These are phyloP conservation scores for Corydoras maculifer DNA, from an alignment of 2,113 vertebrate species.

Conservation along the genomic window DNA sequence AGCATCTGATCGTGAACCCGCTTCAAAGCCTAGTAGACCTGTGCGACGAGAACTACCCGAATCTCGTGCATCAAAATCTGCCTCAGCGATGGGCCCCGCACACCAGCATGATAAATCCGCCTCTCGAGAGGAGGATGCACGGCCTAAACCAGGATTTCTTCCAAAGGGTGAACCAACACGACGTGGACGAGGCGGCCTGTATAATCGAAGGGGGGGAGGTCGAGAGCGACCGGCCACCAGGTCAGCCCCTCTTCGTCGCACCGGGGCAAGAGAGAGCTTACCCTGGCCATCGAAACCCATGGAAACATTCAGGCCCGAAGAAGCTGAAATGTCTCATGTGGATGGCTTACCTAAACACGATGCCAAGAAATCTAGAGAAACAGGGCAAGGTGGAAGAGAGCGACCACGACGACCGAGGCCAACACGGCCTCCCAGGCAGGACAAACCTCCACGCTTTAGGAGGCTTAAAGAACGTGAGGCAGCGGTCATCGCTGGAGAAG, in stretches of 20 bases:
- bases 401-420: constrained; percentile 86
- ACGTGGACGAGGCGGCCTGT: constrained; percentile 84
- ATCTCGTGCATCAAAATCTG: constrained; percentile 52
- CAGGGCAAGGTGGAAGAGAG: constrained; percentile 77
- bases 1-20: constrained; percentile 85
- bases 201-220: constrained; percentile 73
- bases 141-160: constrained; percentile 87
- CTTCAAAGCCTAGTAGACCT: constrained; percentile 76
- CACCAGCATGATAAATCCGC: constrained; percentile 54
- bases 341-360: constrained; percentile 76
- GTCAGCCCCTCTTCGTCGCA: constrained; percentile 74
- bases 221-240: constrained; percentile 81
- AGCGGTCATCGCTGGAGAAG: constrained; percentile 54
- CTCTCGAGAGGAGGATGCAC: constrained; percentile 71
- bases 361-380: constrained; percentile 75
- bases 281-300: constrained; percentile 88
- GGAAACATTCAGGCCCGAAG: constrained; percentile 73
- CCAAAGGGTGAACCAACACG: constrained; percentile 90
- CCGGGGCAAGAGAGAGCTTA: constrained; percentile 72
- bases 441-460: constrained; percentile 92
- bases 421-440: constrained; percentile 88
- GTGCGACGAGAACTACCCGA: constrained; percentile 61
- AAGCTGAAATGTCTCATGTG: constrained; percentile 49
- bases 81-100: constrained; percentile 51
- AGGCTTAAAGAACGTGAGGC: constrained; percentile 87